phyloP scores from a whole-genome alignment of 1,140 invertebrate genomes.

The Leptinotarsa undecemlineata region DNA sequence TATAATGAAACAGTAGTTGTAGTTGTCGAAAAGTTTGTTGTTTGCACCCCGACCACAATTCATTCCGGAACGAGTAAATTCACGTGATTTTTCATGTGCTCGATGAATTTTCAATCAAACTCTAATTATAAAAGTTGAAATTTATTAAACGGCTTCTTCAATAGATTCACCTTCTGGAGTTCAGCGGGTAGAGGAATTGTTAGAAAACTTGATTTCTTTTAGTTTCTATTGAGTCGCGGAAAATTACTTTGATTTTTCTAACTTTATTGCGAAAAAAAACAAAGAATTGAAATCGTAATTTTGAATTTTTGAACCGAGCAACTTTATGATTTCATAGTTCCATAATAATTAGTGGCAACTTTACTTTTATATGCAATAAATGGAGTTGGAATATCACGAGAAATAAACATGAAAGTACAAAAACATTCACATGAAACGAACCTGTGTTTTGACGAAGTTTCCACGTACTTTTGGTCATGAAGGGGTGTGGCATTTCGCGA shows the following conservation, averaged over 20 bases:
- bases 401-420: no score
- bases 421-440: no score
- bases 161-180: background rate
- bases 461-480: no score
- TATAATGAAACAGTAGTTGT: constrained; percentile 20
- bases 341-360: background rate
- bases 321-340: background rate
- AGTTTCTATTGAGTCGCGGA: background rate
- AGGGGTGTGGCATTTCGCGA: no score
- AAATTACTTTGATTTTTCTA: background rate
- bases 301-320: no score
- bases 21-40: constrained; percentile 24
- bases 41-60: background rate
- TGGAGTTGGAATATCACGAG: no score
- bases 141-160: constrained; percentile 15
- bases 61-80: constrained; percentile 7
- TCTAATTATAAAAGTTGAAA: constrained; percentile 19
- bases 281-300: no score
- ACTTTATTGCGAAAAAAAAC: no score
- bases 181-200: background rate
- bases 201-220: background rate
- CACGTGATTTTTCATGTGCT: constrained; percentile 9
- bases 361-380: no score
- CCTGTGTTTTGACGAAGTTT: no score
- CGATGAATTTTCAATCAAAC: constrained; percentile 20